Percentiles rank a stretch among this genome's conserved stretches.
These are phyloP conservation scores for Geococcyx californianus DNA, from an alignment of 2,113 vertebrate species.

Conservation along the genomic window DNA sequence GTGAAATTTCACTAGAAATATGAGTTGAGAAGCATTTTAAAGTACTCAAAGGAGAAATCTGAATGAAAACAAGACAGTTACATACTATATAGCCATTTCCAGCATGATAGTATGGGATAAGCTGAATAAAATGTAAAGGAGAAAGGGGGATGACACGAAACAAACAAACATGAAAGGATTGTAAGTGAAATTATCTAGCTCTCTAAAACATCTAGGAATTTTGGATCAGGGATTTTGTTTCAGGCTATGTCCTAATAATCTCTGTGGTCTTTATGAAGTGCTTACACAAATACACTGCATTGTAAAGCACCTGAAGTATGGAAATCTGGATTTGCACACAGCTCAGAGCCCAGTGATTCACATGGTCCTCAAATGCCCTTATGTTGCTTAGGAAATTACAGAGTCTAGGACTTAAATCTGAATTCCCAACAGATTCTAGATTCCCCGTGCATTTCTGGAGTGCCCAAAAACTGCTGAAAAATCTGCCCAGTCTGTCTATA, in stretches of 20 bases:
- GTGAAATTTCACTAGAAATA: background rate
- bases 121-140: background rate
- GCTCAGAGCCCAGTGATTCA: background rate
- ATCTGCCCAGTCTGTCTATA: background rate
- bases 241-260: background rate
- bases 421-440: background rate
- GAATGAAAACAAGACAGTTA: background rate
- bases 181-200: background rate
- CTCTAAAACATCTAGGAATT: background rate
- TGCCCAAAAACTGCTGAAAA: background rate
- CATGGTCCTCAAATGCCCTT: background rate
- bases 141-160: background rate
- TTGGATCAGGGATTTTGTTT: background rate
- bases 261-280: background rate
- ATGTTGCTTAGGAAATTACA: background rate
- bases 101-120: background rate
- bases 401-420: background rate
- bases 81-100: background rate
- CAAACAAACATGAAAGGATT: background rate
- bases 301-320: background rate
- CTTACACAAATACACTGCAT: background rate
- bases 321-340: background rate
- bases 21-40: background rate
- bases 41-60: background rate
- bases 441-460: background rate